Base-by-base conservation (phyloP, 1,140 invertebrate species). In the Eurytemora carolleeae region DNA sequence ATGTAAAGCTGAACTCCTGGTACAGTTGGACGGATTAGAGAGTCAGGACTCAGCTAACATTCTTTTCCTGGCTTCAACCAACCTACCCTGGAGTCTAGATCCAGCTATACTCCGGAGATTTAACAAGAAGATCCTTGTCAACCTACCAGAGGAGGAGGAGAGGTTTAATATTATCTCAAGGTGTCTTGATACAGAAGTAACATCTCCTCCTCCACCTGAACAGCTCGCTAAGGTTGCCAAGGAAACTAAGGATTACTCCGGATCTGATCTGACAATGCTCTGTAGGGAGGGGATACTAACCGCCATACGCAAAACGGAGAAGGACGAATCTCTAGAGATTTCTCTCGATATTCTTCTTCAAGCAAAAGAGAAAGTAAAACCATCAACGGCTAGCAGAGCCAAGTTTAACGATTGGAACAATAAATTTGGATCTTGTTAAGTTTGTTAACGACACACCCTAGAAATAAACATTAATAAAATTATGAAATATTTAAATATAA, bases 1-100 rank as follows among this genome's bases (percentile, higher is more conserved):
- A 31, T 71, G 78, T n/a, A 78, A 79, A 67, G 77, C 75, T 7
- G 76, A 78, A 68, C 68, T 79, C 22, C 70, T 79, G 57, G 72
- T 70, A 64, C 76, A 78, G 69, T 70, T 78, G 68, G 72, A 75
- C 64, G 73, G 72, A 12, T 26, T 65, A 12, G 31, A 44, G n/a
- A 44, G 31, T 44, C n/a, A 44, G n/a, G 31, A n/a, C n/a, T 44
- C 31, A 12, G 31, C 7, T 44, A n/a, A 44, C 7, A 44, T 44
- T 44, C 31, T 44, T 7, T 44, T 44, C n/a, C 31, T 44, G 7
- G 31, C n/a, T 12, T 44, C 31, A 7, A 44, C 31, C 31, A 44
- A 44, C 31, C n/a, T 44, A n/a, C 31, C 31, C 31, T 44, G 31
- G 31, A 44, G 31, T n/a, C 31, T 44, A n/a, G 31, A 44, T 44